phyloP scores from a whole-genome alignment of 2,797 vertebrate species.

The Rhinichthys osculus region DNA sequence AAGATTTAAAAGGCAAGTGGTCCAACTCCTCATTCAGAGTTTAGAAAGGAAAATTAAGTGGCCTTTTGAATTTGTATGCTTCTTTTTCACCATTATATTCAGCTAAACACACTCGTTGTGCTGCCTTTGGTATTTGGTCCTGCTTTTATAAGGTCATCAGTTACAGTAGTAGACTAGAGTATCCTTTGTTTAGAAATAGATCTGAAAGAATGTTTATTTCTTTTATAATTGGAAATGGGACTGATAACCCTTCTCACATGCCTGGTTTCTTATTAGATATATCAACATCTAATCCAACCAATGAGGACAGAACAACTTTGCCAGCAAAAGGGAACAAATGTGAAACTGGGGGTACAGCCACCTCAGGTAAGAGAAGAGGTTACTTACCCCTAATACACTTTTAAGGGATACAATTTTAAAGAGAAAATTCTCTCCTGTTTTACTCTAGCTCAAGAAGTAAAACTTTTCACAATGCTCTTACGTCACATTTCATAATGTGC shows the following conservation, averaged over 20 bases:
- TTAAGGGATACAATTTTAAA: neutral
- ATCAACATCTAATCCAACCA: slow-evolving; percentile 27
- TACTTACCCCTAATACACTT: neutral
- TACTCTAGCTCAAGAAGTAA: neutral
- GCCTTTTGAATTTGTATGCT: slow-evolving; percentile 11
- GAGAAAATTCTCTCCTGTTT: neutral
- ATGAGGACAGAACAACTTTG: slow-evolving; percentile 5
- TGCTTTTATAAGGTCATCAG: neutral
- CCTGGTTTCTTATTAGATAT: slow-evolving; percentile 33
- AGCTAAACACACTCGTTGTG: neutral
- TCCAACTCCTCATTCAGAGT: slow-evolving; percentile 7
- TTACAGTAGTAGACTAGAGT: neutral
- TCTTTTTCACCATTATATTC: slow-evolving; percentile 10
- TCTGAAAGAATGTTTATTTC: neutral
- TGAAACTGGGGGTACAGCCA: neutral
- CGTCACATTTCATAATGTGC: neutral
- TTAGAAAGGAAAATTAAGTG: neutral
- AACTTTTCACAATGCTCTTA: neutral
- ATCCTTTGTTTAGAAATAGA: neutral
- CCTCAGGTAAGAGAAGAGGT: slow-evolving; percentile 16
- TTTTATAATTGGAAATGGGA: slow-evolving; percentile 17
- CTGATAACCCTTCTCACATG: slow-evolving; percentile 10
- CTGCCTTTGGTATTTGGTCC: neutral
- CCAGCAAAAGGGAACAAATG: slow-evolving; percentile 24
- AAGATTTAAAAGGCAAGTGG: slow-evolving; percentile 54